Evolutionary conservation across 2,797 vertebrate species (phyloP).

Genomic region (Megaceryle alcyon): DNA sequence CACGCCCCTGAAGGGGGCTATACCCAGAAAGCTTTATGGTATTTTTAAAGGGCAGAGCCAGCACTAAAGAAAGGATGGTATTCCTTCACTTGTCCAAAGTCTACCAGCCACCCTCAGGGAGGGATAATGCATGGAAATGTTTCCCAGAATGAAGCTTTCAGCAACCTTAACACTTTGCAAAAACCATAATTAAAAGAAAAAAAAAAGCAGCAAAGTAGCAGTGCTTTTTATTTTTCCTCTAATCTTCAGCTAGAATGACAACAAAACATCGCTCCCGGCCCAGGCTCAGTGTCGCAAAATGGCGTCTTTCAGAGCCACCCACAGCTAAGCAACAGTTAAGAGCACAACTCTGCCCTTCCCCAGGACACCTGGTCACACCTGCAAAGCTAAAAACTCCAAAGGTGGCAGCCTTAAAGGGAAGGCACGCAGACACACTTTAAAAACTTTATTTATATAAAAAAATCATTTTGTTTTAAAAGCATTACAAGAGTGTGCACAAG

Average conservation of each 20-base stretch:
- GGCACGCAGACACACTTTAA: slow-evolving; percentile 77
- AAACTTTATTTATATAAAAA: slow-evolving; percentile 88
- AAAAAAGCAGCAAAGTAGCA: too few relatives aligned
- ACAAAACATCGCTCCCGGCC: not conserved
- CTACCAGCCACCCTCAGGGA: not conserved
- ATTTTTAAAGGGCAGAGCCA: too few relatives aligned
- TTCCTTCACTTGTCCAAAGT: not conserved
- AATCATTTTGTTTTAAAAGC: slow-evolving; percentile 83
- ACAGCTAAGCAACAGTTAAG: fast-evolving
- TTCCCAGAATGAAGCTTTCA: not conserved
- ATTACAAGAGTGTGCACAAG: slow-evolving; percentile 77
- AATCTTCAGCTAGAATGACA: too few relatives aligned
- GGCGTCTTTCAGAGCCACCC: fast-evolving
- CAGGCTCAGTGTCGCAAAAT: too few relatives aligned
- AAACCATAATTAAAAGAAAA: too few relatives aligned
- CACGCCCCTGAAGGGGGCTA: fast-evolving
- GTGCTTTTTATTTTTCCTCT: not conserved
- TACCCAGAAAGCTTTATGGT: not conserved
- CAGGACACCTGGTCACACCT: not conserved
- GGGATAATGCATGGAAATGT: not conserved
- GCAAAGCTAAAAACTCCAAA: not conserved
- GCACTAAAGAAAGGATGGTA: fast-evolving
- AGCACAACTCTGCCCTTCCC: not conserved
- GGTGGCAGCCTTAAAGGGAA: not conserved
- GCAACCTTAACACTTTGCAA: not conserved